phyloP scores from a whole-genome alignment of 2,113 vertebrate genomes.

The Irena cyanogastra region DNA sequence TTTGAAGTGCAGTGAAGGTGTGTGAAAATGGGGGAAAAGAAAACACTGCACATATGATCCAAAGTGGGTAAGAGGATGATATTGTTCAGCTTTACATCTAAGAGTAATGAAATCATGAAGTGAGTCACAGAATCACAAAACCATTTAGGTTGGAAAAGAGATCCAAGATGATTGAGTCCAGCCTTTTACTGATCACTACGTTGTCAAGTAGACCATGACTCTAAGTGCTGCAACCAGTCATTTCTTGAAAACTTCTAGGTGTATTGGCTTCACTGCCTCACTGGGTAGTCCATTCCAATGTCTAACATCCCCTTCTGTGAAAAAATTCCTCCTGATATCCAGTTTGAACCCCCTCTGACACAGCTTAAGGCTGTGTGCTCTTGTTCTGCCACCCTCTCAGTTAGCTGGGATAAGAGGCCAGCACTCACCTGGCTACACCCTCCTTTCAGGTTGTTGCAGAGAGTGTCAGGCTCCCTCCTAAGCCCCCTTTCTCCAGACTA shows the following conservation, averaged over 20 bases:
- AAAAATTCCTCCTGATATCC: not conserved
- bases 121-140: not conserved
- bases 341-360: not conserved
- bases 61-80: not conserved
- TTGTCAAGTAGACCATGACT: not conserved
- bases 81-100: not conserved
- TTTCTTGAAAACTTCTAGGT: not conserved
- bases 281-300: not conserved
- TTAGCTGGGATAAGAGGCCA: not conserved
- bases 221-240: not conserved
- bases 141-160: not conserved
- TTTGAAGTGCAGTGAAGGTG: not conserved
- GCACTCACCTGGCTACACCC: too few species aligned
- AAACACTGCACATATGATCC: not conserved
- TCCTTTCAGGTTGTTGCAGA: not conserved
- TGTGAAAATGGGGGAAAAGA: not conserved
- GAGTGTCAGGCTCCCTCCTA: not conserved
- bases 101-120: not conserved
- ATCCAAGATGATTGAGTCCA: not conserved
- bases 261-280: not conserved
- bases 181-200: not conserved
- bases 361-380: not conserved
- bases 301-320: not conserved
- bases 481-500: not conserved
- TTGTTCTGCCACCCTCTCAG: too few species aligned